phyloP scores from a whole-genome alignment of 2,797 vertebrate species.

The Sorex maritimensis region DNA sequence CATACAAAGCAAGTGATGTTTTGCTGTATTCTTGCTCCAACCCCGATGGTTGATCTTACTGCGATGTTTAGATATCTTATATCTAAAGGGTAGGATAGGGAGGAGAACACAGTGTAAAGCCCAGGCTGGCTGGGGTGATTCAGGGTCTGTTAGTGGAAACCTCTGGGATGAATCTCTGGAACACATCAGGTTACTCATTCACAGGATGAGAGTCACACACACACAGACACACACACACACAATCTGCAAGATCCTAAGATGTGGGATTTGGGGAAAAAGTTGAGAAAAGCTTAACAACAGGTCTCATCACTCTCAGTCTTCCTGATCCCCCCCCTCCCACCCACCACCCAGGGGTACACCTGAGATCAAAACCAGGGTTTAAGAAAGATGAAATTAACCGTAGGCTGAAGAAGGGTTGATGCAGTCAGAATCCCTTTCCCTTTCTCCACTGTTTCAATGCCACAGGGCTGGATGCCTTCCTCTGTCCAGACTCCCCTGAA shows the following conservation, averaged over 20 bases:
- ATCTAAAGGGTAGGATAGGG: background rate
- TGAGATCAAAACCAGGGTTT: background rate
- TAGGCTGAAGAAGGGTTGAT: background rate
- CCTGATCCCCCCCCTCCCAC: background rate
- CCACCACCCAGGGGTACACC: background rate
- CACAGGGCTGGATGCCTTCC: background rate
- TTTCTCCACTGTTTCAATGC: background rate
- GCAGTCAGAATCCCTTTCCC: background rate
- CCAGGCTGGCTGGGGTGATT: background rate
- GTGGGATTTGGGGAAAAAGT: background rate
- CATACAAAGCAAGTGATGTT: no score
- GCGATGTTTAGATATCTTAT: background rate
- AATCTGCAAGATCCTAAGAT: background rate
- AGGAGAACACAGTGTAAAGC: background rate
- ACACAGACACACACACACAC: fast-evolving
- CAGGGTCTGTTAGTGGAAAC: fast-evolving
- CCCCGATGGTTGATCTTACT: background rate
- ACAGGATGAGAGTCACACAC: background rate
- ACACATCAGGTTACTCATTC: background rate
- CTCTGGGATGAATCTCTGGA: fast-evolving
- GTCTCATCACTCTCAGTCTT: background rate
- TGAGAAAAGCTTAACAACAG: background rate
- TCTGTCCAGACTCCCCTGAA: background rate
- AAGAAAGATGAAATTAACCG: background rate
- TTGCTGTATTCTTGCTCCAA: no score